Evolutionary conservation across 2,888 invertebrate species (phyloP).

Genomic region (Polydrusus pterygomalis): DNA sequence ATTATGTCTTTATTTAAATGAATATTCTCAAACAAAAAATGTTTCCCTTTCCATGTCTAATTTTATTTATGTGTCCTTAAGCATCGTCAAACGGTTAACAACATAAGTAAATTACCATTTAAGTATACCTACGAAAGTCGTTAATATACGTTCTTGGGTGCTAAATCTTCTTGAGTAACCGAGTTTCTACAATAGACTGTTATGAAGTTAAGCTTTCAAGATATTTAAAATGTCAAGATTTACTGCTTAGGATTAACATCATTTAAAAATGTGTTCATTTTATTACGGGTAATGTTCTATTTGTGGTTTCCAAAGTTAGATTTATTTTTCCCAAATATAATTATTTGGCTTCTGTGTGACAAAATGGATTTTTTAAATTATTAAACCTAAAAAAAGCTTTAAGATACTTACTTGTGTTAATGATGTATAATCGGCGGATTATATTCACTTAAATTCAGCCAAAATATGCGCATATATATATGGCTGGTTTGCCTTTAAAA

Average conservation of each 20-base stretch:
- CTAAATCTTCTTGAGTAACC: neutral
- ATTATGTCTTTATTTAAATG: neutral
- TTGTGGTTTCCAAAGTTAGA: no score
- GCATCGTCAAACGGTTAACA: neutral
- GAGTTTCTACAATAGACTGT: neutral
- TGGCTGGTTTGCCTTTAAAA: no score
- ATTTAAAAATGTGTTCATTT: neutral
- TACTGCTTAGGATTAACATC: neutral
- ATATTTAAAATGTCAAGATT: neutral
- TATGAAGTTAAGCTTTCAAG: neutral
- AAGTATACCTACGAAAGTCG: neutral
- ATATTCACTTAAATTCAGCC: no score
- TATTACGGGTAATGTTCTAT: neutral
- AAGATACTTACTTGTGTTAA: no score
- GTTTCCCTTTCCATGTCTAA: neutral
- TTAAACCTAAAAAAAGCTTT: no score
- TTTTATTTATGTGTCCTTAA: neutral
- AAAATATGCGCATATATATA: no score
- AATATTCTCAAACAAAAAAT: neutral
- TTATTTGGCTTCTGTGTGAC: no score
- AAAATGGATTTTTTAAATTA: no score
- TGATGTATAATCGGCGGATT: no score
- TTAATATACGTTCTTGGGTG: conserved; percentile 4
- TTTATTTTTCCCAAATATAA: no score
- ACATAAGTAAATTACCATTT: neutral